Percentiles rank a stretch among this genome's conserved stretches.
These are phyloP conservation scores for Lepus europaeus DNA, from an alignment of 2,113 vertebrate genomes.

Conservation along the genomic window DNA sequence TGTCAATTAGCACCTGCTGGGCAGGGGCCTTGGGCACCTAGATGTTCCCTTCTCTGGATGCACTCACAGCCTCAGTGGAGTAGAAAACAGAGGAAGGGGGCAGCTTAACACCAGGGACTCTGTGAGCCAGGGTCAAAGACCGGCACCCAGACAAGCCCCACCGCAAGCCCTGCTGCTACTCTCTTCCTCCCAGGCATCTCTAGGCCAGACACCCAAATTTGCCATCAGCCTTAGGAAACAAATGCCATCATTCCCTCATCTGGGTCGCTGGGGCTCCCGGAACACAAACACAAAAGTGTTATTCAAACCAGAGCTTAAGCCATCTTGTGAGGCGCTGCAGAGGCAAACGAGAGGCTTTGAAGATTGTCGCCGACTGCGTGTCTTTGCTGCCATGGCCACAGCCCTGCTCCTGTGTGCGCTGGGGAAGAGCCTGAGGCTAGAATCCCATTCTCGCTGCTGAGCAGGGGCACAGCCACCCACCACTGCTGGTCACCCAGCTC, in stretches of 20 bases:
- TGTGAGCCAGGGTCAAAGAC: not conserved
- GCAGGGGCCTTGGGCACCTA: not conserved
- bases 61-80: not conserved
- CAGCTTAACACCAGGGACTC: not conserved
- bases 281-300: not conserved
- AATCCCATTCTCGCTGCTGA: slow-evolving; percentile 49
- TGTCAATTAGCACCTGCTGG: not conserved
- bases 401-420: slow-evolving; percentile 1
- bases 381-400: slow-evolving; percentile 58
- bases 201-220: slow-evolving; percentile 20
- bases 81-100: not conserved
- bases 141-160: not conserved
- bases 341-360: slow-evolving; percentile 73
- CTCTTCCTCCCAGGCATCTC: not conserved
- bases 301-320: slow-evolving; percentile 68
- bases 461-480: slow-evolving; percentile 34
- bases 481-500: not conserved
- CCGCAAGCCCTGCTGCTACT: not conserved
- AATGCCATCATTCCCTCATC: slow-evolving; percentile 23
- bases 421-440: slow-evolving; percentile 12
- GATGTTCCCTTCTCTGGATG: not conserved
- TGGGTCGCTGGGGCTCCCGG: slow-evolving; percentile 38
- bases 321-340: slow-evolving; percentile 56
- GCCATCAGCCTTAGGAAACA: not conserved
- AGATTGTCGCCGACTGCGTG: slow-evolving; percentile 13